Evolutionary conservation across 2,797 vertebrate genomes (phyloP).

Genomic region (Hoplostethus atlanticus): DNA sequence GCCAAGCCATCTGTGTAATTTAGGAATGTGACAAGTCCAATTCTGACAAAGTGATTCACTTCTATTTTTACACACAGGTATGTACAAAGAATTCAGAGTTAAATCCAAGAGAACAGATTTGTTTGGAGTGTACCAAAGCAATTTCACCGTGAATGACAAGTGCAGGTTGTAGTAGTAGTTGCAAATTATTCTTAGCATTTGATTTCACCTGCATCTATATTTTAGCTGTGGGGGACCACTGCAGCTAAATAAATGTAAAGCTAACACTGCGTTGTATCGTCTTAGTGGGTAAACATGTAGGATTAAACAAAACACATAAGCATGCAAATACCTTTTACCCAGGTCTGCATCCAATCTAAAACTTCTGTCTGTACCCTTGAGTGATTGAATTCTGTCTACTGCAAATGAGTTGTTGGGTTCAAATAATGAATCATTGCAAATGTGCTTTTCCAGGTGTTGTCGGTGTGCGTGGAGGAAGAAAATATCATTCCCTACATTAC

Average conservation of each 20-base stretch:
- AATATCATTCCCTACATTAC: conserved; percentile 98
- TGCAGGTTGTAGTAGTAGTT: not conserved
- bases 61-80: conserved; percentile 24
- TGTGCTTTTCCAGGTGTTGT: conserved; percentile 88
- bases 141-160: not conserved
- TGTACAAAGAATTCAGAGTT: conserved; percentile 5
- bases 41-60: conserved; percentile 17
- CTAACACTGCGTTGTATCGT: no score
- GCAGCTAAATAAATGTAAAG: no score
- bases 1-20: conserved; percentile 29
- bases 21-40: conserved; percentile 18
- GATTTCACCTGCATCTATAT: not conserved
- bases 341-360: no score
- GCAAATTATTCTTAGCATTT: not conserved
- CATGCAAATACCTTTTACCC: no score
- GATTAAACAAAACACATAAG: no score
- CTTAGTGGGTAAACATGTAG: no score
- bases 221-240: no score
- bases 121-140: not conserved
- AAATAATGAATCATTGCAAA: conserved; percentile 11
- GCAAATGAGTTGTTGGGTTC: not conserved
- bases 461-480: conserved; percentile 97
- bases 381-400: not conserved
- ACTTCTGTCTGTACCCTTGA: no score
- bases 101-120: not conserved